Evolutionary conservation across 2,797 vertebrate species (phyloP).

Genomic region (Lindbergichthys nudifrons): DNA sequence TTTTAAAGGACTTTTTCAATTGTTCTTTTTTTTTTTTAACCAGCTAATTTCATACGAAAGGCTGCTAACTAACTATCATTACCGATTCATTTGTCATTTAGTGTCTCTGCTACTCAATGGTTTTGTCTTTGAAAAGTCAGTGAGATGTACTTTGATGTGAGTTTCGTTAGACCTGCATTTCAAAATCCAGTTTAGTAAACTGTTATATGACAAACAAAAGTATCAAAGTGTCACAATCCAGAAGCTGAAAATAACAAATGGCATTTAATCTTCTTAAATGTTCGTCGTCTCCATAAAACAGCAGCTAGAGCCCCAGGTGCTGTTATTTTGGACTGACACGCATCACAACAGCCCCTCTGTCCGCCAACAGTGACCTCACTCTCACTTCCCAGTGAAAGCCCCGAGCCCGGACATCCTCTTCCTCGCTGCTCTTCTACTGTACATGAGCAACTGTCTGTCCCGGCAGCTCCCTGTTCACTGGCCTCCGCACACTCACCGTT

Average conservation of each 20-base stretch:
- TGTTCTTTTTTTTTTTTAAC: no score
- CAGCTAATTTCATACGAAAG: no score
- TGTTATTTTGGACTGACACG: background rate
- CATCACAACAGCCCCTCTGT: background rate
- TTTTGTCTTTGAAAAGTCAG: background rate
- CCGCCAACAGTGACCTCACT: conserved; percentile 58
- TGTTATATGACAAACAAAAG: background rate
- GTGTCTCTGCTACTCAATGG: no score
- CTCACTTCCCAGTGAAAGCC: conserved; percentile 65
- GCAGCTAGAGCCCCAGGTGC: background rate
- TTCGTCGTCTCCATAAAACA: no score
- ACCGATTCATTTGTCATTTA: background rate
- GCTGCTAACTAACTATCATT: no score
- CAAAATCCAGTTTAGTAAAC: no score
- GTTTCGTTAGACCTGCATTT: no score
- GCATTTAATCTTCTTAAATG: no score
- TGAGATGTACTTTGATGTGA: no score
- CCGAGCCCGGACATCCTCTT: conserved; percentile 63
- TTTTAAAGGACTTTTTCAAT: no score
- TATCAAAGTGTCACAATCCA: background rate
- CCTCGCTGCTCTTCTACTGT: conserved; percentile 43
- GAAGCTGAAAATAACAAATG: background rate
- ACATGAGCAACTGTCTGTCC: conserved; percentile 52
- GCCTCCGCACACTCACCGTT: conserved; percentile 49
- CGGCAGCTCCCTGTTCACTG: conserved; percentile 36